A percentile compares a stretch with the other conserved stretches of the same genome.
These are phyloP conservation scores for Glaucomys volans DNA, from an alignment of 2,113 vertebrate genomes.

Conservation along the genomic window DNA sequence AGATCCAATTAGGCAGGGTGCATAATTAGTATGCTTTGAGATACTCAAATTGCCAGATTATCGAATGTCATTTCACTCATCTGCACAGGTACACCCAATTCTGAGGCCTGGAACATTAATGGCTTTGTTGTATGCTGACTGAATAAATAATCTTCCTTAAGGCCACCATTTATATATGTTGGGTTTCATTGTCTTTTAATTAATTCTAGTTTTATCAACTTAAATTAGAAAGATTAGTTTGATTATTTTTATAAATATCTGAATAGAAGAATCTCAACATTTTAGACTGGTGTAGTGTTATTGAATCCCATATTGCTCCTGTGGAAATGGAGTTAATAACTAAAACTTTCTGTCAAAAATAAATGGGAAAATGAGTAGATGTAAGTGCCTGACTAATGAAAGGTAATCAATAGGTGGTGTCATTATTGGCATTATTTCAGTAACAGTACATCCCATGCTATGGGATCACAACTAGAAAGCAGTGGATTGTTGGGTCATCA, in stretches of 20 bases:
- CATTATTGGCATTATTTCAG: neutral
- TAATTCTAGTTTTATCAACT: conserved; percentile 40
- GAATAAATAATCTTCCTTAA: conserved; percentile 54
- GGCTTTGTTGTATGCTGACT: conserved; percentile 1
- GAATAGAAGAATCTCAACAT: neutral
- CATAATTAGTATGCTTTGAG: conserved; percentile 55
- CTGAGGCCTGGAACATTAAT: neutral
- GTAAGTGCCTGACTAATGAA: neutral
- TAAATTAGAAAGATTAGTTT: neutral
- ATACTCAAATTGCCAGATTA: neutral
- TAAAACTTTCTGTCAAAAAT: neutral
- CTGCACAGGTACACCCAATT: neutral
- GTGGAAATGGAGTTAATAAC: neutral
- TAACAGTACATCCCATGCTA: neutral
- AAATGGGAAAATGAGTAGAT: neutral
- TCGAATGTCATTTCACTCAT: neutral
- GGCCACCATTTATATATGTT: neutral
- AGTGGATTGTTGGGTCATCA: neutral
- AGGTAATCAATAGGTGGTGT: neutral
- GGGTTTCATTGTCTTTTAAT: conserved; percentile 31
- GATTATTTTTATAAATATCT: neutral
- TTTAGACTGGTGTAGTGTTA: neutral
- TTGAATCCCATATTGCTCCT: neutral
- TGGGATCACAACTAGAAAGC: neutral
- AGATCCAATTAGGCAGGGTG: conserved; percentile 11